These are phyloP conservation scores for Microctenopoma lineatum DNA, from an alignment of 2,797 vertebrate genomes.

Conservation along the genomic window DNA sequence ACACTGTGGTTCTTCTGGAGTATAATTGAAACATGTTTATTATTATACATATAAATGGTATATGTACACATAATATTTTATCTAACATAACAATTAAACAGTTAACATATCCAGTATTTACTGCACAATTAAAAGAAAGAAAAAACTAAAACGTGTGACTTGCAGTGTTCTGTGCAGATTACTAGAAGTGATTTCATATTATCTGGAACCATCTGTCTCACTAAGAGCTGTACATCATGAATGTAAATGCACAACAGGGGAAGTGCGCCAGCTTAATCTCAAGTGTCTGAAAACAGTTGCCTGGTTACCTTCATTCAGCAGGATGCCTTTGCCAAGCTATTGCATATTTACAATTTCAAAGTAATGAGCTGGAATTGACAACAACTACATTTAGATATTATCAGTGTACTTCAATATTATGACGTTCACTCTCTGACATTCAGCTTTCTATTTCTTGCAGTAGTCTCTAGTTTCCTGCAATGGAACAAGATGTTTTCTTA, in stretches of 20 bases:
- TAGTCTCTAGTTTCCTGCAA: conserved; percentile 19
- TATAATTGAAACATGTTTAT: not conserved
- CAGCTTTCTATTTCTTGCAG: not conserved
- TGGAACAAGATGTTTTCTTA: conserved; percentile 52
- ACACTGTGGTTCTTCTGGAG: not conserved
- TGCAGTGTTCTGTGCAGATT: conserved; percentile 21
- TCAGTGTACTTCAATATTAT: conserved; percentile 8
- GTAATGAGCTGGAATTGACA: conserved; percentile 50
- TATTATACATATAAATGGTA: too few species aligned
- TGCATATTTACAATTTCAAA: conserved; percentile 52
- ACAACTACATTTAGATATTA: conserved; percentile 28
- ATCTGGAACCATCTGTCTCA: conserved; percentile 65
- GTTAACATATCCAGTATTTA: too few species aligned
- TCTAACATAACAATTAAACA: too few species aligned
- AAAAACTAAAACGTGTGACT: not conserved
- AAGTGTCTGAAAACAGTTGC: conserved; percentile 69
- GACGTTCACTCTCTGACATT: not conserved
- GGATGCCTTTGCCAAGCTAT: conserved; percentile 50
- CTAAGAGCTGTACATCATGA: conserved; percentile 49
- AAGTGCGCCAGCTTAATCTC: conserved; percentile 55
- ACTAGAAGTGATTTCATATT: conserved; percentile 40
- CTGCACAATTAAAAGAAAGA: not conserved
- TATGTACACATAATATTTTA: not conserved
- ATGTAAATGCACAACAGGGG: conserved; percentile 50
- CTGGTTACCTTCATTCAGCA: conserved; percentile 67